Percentiles rank a stretch among this genome's conserved stretches.
Conservation (phyloP, 2,797 vertebrate species). For the Melanotaenia boesemani region DNA sequence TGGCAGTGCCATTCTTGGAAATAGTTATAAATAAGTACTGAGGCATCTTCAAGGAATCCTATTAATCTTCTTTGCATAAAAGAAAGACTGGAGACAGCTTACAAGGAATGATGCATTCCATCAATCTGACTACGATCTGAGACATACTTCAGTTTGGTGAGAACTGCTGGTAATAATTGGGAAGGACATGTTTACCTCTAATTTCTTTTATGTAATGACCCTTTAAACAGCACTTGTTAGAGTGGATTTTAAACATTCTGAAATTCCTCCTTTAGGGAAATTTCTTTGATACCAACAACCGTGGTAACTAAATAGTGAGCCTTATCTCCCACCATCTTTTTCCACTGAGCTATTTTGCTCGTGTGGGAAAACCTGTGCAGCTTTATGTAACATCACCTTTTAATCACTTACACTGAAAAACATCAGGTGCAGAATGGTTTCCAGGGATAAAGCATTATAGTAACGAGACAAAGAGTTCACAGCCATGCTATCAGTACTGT, state of each 20-base stretch:
- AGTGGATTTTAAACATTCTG: conserved; percentile 62
- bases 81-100: conserved; percentile 49
- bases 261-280: conserved; percentile 59
- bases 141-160: conserved; percentile 43
- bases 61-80: conserved; percentile 52
- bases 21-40: conserved; percentile 65
- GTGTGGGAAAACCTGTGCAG: conserved; percentile 59
- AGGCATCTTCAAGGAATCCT: conserved; percentile 43
- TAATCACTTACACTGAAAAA: conserved; percentile 42
- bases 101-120: conserved; percentile 33
- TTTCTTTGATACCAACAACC: conserved; percentile 67
- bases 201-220: conserved; percentile 71
- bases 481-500: conserved; percentile 4
- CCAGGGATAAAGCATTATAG: conserved; percentile 20
- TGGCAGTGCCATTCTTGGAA: conserved; percentile 66
- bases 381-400: conserved; percentile 68
- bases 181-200: conserved; percentile 45
- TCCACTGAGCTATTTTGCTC: conserved; percentile 72
- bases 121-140: conserved; percentile 30
- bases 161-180: conserved; percentile 52
- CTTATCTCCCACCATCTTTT: conserved; percentile 79
- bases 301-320: conserved; percentile 61
- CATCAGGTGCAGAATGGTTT: conserved; percentile 47
- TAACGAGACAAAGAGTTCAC: conserved; percentile 16
- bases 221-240: conserved; percentile 62